Evolutionary conservation across 2,113 vertebrate species (phyloP).

Genomic region (Podilymbus podiceps): DNA sequence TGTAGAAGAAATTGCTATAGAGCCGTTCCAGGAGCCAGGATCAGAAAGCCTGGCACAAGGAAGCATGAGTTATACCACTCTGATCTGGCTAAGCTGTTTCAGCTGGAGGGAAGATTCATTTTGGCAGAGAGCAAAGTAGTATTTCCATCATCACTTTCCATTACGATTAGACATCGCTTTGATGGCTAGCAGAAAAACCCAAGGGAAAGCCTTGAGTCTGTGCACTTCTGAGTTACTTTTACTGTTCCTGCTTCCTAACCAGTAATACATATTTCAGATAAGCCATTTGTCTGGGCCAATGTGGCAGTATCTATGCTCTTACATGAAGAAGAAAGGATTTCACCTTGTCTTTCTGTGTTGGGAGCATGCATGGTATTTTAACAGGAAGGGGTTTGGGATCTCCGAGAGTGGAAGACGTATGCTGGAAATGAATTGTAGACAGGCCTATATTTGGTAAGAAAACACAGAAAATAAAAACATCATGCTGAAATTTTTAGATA

Average conservation of each 20-base stretch:
- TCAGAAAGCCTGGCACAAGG: background rate
- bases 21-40: background rate
- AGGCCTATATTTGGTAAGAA: background rate
- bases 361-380: background rate
- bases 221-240: background rate
- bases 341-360: background rate
- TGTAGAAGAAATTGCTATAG: background rate
- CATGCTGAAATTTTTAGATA: background rate
- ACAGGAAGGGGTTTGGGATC: background rate
- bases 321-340: background rate
- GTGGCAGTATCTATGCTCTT: background rate
- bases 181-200: background rate
- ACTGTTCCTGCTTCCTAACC: background rate
- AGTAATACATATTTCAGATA: background rate
- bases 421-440: background rate
- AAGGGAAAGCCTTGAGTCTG: background rate
- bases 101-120: background rate
- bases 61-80: background rate
- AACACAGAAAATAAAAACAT: background rate
- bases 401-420: background rate
- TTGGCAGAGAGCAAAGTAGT: background rate
- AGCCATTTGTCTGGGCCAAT: background rate
- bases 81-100: conserved; percentile 29
- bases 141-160: conserved; percentile 38
- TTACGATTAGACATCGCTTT: background rate